Evolutionary conservation across 2,797 vertebrate genomes (phyloP).

Genomic region (Trichosurus vulpecula): DNA sequence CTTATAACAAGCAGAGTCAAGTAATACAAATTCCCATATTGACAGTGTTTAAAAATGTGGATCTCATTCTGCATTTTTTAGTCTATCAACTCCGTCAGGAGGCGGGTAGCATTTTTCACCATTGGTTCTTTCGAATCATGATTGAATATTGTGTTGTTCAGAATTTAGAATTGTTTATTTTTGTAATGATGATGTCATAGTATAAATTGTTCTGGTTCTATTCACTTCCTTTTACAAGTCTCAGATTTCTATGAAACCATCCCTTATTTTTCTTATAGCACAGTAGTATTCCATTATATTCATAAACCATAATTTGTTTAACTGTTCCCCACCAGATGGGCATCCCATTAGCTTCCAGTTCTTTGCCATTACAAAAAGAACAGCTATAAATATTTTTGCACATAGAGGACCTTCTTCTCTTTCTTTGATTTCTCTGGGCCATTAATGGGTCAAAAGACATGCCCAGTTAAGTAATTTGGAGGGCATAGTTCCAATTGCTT

Average conservation of each 20-base stretch:
- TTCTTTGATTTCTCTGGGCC: not conserved
- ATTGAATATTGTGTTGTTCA: not conserved
- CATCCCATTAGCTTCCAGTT: not conserved
- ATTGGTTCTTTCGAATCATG: not conserved
- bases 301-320: not conserved
- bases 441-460: not conserved
- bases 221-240: not conserved
- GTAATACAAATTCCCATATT: not conserved
- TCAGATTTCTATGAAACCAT: not conserved
- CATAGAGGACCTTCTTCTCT: not conserved
- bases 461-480: not conserved
- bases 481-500: not conserved
- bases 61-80: not conserved
- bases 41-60: not conserved
- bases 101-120: not conserved
- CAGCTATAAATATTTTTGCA: not conserved
- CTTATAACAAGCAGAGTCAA: not conserved
- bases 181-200: not conserved
- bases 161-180: not conserved
- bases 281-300: not conserved
- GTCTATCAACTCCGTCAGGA: not conserved
- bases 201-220: not conserved
- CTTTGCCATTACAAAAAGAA: not conserved
- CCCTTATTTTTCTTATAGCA: not conserved
- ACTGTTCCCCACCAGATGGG: not conserved